These are phyloP conservation scores for Podabrus alpinus DNA, from an alignment of 2,888 invertebrate species.

Conservation along the genomic window DNA sequence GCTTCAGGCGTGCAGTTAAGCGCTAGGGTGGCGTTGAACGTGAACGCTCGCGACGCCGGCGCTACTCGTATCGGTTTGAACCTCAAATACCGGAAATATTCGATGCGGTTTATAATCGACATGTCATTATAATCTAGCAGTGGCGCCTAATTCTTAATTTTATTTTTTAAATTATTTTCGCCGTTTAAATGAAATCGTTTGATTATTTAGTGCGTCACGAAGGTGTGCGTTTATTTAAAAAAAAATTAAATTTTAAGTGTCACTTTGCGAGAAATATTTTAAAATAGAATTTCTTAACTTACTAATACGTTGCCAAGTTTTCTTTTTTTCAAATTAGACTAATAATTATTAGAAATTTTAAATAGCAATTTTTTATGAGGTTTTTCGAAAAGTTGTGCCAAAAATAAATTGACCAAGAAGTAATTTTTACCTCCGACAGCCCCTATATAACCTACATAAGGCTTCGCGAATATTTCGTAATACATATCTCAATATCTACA, in stretches of 20 bases:
- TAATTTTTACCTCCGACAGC: background rate
- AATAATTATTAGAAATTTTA: background rate
- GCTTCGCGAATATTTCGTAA: background rate
- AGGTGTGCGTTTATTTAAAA: background rate
- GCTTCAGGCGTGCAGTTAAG: constrained; percentile 26
- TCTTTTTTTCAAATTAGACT: background rate
- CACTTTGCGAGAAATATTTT: background rate
- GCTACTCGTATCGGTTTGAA: constrained; percentile 18
- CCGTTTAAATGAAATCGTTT: background rate
- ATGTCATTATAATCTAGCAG: background rate
- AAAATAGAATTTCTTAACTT: background rate
- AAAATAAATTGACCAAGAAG: background rate
- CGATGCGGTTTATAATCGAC: background rate
- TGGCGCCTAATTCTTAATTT: background rate
- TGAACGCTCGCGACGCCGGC: constrained; percentile 21
- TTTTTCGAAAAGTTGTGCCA: background rate
- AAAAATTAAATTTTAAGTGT: background rate
- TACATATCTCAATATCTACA: background rate
- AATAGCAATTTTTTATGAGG: background rate
- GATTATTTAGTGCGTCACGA: background rate
- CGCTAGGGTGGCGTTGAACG: constrained; percentile 19
- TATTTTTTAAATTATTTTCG: background rate
- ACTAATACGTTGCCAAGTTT: background rate
- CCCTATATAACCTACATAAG: background rate
- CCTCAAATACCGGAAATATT: constrained; percentile 23